Conservation (phyloP, 2,113 vertebrate species). For the Elgaria multicarinata region DNA sequence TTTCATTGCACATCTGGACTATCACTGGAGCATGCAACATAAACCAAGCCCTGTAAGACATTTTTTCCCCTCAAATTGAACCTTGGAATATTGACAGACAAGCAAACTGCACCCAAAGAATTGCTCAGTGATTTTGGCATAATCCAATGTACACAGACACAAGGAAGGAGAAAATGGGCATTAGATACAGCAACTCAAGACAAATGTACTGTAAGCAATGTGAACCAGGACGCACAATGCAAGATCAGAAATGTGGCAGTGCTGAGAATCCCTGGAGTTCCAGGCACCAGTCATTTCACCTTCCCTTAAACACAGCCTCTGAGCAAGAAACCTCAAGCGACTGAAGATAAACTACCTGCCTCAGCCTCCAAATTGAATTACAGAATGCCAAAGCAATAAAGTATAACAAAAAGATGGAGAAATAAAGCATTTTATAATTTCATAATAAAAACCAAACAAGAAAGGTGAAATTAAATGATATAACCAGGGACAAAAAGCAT, state of each 20-base stretch:
- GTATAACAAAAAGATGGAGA: neutral
- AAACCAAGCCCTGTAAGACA: neutral
- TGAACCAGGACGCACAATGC: neutral
- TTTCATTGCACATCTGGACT: neutral
- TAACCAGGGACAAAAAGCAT: neutral
- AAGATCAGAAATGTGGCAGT: neutral
- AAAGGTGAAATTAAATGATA: neutral
- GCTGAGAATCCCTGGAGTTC: neutral
- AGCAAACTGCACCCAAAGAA: neutral
- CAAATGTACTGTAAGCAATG: neutral
- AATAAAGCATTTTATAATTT: slow-evolving; percentile 5
- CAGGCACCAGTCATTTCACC: neutral
- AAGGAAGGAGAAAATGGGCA: neutral
- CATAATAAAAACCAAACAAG: neutral
- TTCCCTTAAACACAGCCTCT: neutral
- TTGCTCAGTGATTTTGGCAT: neutral
- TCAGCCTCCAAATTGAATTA: neutral
- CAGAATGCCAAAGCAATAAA: neutral
- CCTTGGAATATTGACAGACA: neutral
- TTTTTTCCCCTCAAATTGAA: neutral
- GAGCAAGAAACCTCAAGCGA: neutral
- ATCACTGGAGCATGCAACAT: neutral
- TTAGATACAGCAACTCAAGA: neutral
- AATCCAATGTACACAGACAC: neutral
- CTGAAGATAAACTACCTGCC: neutral